Conservation (phyloP, 1,140 invertebrate genomes). For the Rhyacophila brunnea region DNA sequence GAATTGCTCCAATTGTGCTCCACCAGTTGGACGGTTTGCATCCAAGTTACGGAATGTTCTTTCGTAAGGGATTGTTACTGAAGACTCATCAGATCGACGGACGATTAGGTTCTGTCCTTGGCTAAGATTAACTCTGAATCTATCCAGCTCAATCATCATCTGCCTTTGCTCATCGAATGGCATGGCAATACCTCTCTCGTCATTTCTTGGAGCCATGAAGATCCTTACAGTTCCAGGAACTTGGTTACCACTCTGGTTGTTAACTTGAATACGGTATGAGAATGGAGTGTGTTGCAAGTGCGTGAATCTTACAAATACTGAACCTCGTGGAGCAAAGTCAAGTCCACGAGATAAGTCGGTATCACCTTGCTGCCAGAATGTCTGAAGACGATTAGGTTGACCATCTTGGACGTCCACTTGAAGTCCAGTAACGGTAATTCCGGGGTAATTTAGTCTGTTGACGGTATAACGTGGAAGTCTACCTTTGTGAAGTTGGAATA, state of each 20-base stretch:
- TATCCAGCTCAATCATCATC: slow-evolving; percentile 77
- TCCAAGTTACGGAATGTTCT: slow-evolving; percentile 65
- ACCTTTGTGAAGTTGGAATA: slow-evolving; percentile 76
- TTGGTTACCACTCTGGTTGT: slow-evolving; percentile 51
- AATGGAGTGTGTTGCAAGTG: slow-evolving; percentile 77
- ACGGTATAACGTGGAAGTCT: slow-evolving; percentile 62
- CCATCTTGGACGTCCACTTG: slow-evolving; percentile 50
- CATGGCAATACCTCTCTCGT: slow-evolving; percentile 66
- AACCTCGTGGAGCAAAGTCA: slow-evolving; percentile 71
- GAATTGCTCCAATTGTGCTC: slow-evolving; percentile 57
- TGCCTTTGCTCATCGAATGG: slow-evolving; percentile 63
- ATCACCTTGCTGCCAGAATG: slow-evolving; percentile 74
- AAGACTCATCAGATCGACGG: slow-evolving; percentile 63
- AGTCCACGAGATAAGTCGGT: slow-evolving; percentile 72
- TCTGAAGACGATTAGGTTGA: slow-evolving; percentile 57
- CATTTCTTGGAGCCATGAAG: slow-evolving; percentile 69
- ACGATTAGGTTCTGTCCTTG: slow-evolving; percentile 64
- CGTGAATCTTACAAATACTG: slow-evolving; percentile 66
- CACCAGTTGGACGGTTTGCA: slow-evolving; percentile 53
- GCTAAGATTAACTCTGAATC: slow-evolving; percentile 63
- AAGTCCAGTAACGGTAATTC: slow-evolving; percentile 58
- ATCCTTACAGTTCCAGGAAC: slow-evolving; percentile 69
- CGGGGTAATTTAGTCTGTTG: slow-evolving; percentile 57
- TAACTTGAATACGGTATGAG: slow-evolving; percentile 63
- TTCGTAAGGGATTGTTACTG: slow-evolving; percentile 73